These are phyloP conservation scores for Stenolophus ochropezus DNA, from an alignment of 2,888 invertebrate species.

Conservation along the genomic window DNA sequence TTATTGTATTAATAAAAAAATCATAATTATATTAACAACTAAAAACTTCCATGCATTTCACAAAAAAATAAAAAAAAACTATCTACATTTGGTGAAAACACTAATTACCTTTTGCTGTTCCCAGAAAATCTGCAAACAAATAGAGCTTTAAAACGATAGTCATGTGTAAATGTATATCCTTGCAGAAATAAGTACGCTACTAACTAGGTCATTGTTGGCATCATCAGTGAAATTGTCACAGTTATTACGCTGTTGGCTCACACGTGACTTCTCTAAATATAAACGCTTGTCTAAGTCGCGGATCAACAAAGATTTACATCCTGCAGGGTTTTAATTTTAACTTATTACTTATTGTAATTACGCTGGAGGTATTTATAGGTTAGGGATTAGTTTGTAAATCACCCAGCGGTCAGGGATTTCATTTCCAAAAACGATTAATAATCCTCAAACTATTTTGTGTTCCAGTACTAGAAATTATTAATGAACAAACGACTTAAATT, in stretches of 20 bases:
- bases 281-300: neutral
- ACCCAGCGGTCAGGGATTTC: no score
- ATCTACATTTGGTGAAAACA: neutral
- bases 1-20: no score
- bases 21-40: neutral
- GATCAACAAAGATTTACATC: constrained; percentile 34
- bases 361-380: constrained; percentile 1
- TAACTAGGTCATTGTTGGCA: constrained; percentile 57
- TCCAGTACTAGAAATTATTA: no score
- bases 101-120: neutral
- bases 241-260: constrained; percentile 38
- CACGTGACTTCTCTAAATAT: constrained; percentile 14
- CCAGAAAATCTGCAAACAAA: neutral
- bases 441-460: constrained; percentile 1
- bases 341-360: constrained; percentile 38
- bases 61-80: neutral
- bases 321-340: constrained; percentile 2
- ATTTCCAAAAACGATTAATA: no score
- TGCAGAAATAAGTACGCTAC: neutral
- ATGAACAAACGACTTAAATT: no score
- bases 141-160: neutral
- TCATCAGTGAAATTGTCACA: constrained; percentile 50
- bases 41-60: neutral
- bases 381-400: no score
- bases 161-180: no score